A percentile compares a stretch with the other conserved stretches of the same genome.
Conservation (phyloP, 2,888 invertebrate species). For the Rhogogaster chlorosoma region DNA sequence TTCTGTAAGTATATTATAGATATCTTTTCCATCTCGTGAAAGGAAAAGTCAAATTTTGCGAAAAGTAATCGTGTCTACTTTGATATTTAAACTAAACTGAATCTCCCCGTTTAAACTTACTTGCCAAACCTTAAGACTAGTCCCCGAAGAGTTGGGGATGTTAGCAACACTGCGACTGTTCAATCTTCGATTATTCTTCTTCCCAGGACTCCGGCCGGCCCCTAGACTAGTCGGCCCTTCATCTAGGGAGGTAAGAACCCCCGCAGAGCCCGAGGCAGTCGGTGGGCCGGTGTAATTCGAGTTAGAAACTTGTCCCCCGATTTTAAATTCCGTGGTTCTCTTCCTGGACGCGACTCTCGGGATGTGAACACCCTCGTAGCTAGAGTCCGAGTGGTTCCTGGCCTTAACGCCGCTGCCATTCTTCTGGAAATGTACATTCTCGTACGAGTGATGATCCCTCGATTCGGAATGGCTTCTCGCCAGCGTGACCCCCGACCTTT, state of each 20-base stretch:
- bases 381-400: constrained; percentile 61
- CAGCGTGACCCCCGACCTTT: constrained; percentile 35
- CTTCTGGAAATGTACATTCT: constrained; percentile 66
- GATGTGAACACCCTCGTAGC: constrained; percentile 71
- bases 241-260: constrained; percentile 60
- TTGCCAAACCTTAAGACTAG: constrained; percentile 67
- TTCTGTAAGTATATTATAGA: too few species aligned
- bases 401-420: constrained; percentile 53
- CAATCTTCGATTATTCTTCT: constrained; percentile 64
- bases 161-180: constrained; percentile 72
- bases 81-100: background rate
- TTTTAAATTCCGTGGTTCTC: constrained; percentile 69
- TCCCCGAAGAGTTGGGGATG: constrained; percentile 68
- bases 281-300: constrained; percentile 59
- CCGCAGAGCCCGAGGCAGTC: constrained; percentile 56
- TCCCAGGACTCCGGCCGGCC: constrained; percentile 64
- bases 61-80: background rate
- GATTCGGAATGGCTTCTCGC: constrained; percentile 69
- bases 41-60: background rate
- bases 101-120: constrained; percentile 59
- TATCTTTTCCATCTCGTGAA: too few species aligned
- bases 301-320: constrained; percentile 70
- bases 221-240: constrained; percentile 68
- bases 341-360: constrained; percentile 70
- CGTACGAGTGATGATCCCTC: constrained; percentile 66